Conservation (phyloP, 2,888 invertebrate species). For the Mellilla xanthometata region DNA sequence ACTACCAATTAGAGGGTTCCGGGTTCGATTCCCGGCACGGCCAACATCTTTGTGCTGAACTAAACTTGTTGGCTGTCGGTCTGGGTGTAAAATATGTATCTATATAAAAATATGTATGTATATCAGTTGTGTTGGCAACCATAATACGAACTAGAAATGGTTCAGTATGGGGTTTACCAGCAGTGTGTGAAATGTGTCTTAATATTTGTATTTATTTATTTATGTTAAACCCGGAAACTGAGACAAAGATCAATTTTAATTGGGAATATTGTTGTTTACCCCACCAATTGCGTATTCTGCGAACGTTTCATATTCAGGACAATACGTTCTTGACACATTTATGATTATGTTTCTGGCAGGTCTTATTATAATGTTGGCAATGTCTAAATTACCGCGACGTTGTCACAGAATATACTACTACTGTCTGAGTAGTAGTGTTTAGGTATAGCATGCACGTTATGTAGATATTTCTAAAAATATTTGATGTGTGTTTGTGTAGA, state of each 20-base stretch:
- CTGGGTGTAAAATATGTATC: too few relatives aligned
- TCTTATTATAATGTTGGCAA: constrained; percentile 16
- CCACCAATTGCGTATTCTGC: constrained; percentile 8
- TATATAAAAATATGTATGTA: too few relatives aligned
- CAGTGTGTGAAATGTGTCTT: too few relatives aligned
- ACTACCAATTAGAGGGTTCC: too few relatives aligned
- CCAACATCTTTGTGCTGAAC: too few relatives aligned
- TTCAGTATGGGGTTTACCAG: too few relatives aligned
- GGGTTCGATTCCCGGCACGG: too few relatives aligned
- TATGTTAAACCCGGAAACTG: too few relatives aligned
- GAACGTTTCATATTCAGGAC: constrained; percentile 12
- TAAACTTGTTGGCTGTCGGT: too few relatives aligned
- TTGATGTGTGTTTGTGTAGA: not conserved
- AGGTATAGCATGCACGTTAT: not conserved
- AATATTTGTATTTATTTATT: too few relatives aligned
- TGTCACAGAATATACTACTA: not conserved
- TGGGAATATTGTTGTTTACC: constrained; percentile 5
- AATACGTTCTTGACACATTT: constrained; percentile 18
- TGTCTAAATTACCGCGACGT: constrained; percentile 5
- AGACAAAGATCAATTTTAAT: not conserved
- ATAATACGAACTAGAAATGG: too few relatives aligned
- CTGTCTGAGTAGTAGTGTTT: not conserved
- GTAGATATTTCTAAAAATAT: not conserved
- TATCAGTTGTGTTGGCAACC: too few relatives aligned
- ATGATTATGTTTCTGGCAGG: constrained; percentile 14